Base-by-base conservation (phyloP, 23 tunicate species). In the Ascidia mentula region DNA sequence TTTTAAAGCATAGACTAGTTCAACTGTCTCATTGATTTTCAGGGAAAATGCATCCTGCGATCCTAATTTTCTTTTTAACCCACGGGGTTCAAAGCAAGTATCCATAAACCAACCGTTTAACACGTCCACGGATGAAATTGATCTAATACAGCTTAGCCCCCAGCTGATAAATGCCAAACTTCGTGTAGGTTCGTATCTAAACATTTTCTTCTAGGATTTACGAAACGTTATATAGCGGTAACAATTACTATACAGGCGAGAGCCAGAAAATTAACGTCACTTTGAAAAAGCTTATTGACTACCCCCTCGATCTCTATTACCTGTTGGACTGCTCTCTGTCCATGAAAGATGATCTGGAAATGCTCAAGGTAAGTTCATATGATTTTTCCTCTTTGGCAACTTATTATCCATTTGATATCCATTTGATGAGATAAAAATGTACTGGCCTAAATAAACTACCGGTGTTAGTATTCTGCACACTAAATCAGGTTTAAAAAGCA, bases 271-370 rank as follows among this genome's bases (percentile, higher is more conserved):
- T 81, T 2, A 87, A 88, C 45, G 31, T 88, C 15, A 88, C 94
- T 6, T 84, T 85, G 40, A 70, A 72, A 6, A 84, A 90, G 34
- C 79, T 93, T 34, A 80, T 88, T 37, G 98, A 93, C 60, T 93
- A 88, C 75, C 98, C 98, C 6, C 80, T 93, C 13, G 98, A 93
- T 46, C 77, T 93, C 7, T 93, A 93, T 76, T 93, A 93, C 59
- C 84, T 93, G 40, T 80, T 88, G 89, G 98, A 93, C 80, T 53
- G 88, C 0, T 93, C 98, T 24, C 59, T 40, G 34, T 93, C 98
- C 15, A 93, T 93, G 98, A n/a, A 35, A 2, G 98, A 93, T 61
- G 98, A 93, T 70, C 79, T 93, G 61, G 80, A 76, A 26, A 76
- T 46, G n/a, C 60, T 93, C 31, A 80, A 88, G 38, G 93, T 88